Evolutionary conservation across 2,113 vertebrate genomes (phyloP).

Genomic region (Canis aureus): DNA sequence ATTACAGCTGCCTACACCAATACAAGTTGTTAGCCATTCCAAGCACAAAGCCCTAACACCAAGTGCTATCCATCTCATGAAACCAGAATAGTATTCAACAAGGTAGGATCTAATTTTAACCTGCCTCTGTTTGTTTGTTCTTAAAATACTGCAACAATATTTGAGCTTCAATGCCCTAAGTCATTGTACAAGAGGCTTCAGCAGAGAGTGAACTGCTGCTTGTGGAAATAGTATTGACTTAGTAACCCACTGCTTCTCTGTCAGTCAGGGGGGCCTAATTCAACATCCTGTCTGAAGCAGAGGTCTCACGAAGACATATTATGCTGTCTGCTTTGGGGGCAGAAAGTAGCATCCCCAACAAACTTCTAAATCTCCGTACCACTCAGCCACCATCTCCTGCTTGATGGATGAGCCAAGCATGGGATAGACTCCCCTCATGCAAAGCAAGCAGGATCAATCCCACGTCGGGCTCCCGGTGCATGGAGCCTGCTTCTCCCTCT

Average conservation of each 20-base stretch:
- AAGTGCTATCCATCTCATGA: background rate
- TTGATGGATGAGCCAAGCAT: background rate
- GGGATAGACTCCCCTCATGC: background rate
- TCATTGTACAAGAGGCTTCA: background rate
- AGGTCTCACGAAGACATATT: background rate
- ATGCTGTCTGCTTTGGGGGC: constrained; percentile 1
- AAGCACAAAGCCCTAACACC: background rate
- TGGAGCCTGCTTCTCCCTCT: too few species aligned
- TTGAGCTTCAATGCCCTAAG: background rate
- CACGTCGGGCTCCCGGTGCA: too few species aligned
- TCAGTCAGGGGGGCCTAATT: background rate
- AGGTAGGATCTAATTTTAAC: constrained; percentile 7
- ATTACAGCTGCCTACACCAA: background rate
- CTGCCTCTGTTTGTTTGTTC: constrained; percentile 11
- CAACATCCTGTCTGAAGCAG: background rate
- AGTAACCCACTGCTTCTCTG: constrained; percentile 28
- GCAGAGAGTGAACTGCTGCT: background rate
- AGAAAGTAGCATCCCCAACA: constrained; percentile 41
- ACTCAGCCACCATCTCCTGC: constrained; percentile 54
- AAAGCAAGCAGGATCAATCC: constrained; percentile 13
- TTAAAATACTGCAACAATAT: constrained; percentile 49
- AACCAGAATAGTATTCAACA: background rate
- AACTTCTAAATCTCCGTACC: constrained; percentile 9
- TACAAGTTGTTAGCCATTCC: background rate
- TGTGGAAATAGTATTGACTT: background rate